Evolutionary conservation across 2,113 vertebrate species (phyloP), one percentile per base, ranked within the genome.

Genomic region (Prionailurus viverrinus): DNA sequence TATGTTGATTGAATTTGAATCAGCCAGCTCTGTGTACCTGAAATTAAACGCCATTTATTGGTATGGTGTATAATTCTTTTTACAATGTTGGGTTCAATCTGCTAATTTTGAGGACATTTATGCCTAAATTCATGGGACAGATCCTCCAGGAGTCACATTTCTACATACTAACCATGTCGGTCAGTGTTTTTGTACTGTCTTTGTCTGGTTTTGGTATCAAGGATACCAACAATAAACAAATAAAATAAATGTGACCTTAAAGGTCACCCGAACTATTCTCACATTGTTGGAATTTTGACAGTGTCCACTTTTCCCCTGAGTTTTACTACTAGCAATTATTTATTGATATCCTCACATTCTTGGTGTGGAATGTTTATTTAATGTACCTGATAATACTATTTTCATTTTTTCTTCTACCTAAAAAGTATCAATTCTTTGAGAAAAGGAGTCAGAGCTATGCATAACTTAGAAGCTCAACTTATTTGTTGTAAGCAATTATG

Each of bases 391-490:
- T 39, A 79, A 85, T 51, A 18, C 36, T 71, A 51, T 55, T 81
- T 39, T 93, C 3, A 48, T 68, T 81, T 63, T 94, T 81, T 96
- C 58, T n/a, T 6, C 89, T 86, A 89, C 10, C 61, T 90, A 90
- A 96, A 97, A 94, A 51, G 55, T 41, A 83, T 41, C 39, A 95
- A 69, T 29, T 80, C 13, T 84, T 63, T 68, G 80, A 91, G 73
- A 45, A 90, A 94, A 95, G 18, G 27, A 87, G 51, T 13, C 39
- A 94, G 58, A 27, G 74, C 33, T 82, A 11, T 87, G 21, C 12
- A 81, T 41, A 68, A 74, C 2, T 88, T 76, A 58, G 1, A 4
- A 83, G 53, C 29, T 48, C 51, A n/a, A 68, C n/a, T 53, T 95
- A 36, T 79, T 55, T 93, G 69, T 39, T 79, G 63, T 65, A 96